Base-by-base conservation (phyloP, 2,797 vertebrate genomes). In the Amblyopsis hoosieri region DNA sequence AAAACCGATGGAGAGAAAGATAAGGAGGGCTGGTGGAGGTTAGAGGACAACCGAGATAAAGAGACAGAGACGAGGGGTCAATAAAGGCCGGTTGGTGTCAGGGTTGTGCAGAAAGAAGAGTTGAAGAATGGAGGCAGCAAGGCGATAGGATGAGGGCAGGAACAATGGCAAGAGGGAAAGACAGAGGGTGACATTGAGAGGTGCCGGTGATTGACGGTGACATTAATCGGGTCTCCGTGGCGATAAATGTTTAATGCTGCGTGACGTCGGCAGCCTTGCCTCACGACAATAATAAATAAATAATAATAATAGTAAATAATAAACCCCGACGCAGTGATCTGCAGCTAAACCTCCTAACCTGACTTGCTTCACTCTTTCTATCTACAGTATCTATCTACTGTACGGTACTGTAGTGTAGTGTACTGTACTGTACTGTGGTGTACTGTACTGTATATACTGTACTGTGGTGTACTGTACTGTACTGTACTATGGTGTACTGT, bases 231-330 rank as follows among this genome's bases (percentile, higher is more conserved):
- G 82, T 82, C 88, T 69, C 76, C 17, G 23, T 2, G 74, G 81
- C 77, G 75, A 91, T 91, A 79, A 88, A 92, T 89, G 83, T 92
- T 90, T 90, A 85, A 91, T 90, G 86, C 31, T 23, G 23, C 12
- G 80, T 76, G 86, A 87, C 75, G 83, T 86, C 76, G 82, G 78
- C 74, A 48, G 48, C 76, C 23, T 23, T 23, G 23, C 60, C 75
- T 78, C 72, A 2, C 62, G 56, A 49, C 45, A 59, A n/a, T n/a
- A n/a, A n/a, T n/a, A n/a, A n/a, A n/a, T n/a, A n/a, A n/a, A n/a
- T n/a, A n/a, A n/a, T n/a, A n/a, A n/a, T n/a, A n/a, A n/a, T n/a
- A n/a, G 79, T 92, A 82, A 92, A 93, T 91, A 91, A 93, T 91
- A 84, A 83, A 91, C 83, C 75, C 79, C 82, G 82, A 82, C 77